A percentile compares a stretch with the other conserved stretches of the same genome.
Evolutionary conservation across 2,797 vertebrate species (phyloP).

Genomic region (Leuciscus waleckii): DNA sequence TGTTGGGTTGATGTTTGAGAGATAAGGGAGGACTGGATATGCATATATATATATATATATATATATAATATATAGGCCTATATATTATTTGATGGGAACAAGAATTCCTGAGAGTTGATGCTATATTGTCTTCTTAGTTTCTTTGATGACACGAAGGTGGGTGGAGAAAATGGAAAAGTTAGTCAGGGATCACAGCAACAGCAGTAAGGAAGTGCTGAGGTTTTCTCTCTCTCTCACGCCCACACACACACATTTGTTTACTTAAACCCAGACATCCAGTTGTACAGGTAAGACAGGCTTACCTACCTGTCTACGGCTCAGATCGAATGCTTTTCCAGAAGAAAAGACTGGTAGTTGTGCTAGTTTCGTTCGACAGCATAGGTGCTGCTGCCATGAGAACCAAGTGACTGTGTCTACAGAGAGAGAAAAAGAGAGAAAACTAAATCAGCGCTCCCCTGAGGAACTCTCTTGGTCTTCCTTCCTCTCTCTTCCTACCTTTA

Average conservation of each 20-base stretch:
- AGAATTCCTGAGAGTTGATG: background rate
- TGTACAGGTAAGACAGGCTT: constrained; percentile 57
- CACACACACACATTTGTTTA: background rate
- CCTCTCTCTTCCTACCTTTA: background rate
- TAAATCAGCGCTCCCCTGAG: background rate
- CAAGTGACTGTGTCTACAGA: background rate
- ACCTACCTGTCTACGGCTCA: background rate
- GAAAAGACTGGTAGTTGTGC: background rate
- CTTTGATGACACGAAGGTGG: background rate
- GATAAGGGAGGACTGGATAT: background rate
- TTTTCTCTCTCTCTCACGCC: background rate
- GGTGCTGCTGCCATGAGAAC: constrained; percentile 10
- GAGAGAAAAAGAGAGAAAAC: background rate
- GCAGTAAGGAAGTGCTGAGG: constrained; percentile 4
- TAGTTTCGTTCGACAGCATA: background rate
- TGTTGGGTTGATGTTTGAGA: background rate
- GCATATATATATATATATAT: too few species aligned
- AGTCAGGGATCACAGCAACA: constrained; percentile 5
- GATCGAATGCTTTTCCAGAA: constrained; percentile 5
- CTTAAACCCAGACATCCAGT: constrained; percentile 42
- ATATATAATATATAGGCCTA: too few species aligned
- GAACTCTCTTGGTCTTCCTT: background rate
- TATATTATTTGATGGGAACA: background rate
- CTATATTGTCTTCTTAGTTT: background rate
- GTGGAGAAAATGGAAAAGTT: constrained; percentile 6